Evolutionary conservation across 1,140 invertebrate species (phyloP).

Genomic region (Augochlora pura): DNA sequence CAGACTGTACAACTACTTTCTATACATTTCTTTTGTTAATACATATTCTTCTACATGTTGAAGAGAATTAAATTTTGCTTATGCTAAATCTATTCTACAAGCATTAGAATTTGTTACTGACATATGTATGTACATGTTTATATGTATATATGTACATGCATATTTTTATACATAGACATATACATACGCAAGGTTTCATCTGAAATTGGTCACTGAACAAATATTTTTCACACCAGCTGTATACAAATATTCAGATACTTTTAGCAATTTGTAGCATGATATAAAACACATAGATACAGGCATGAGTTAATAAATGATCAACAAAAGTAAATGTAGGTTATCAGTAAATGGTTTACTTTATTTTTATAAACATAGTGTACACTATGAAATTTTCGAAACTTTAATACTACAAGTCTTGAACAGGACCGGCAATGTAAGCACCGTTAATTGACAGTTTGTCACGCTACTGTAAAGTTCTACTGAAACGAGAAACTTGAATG

Average conservation of each 20-base stretch:
- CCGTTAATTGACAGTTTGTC: conserved; percentile 35
- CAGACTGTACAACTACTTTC: too few relatives aligned
- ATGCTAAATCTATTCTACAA: too few relatives aligned
- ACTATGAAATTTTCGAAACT: neutral
- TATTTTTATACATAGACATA: too few relatives aligned
- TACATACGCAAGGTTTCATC: too few relatives aligned
- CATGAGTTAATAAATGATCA: conserved; percentile 11
- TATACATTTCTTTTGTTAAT: too few relatives aligned
- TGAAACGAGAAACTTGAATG: neutral
- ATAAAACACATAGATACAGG: neutral
- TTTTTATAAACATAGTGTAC: conserved; percentile 9
- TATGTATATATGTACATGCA: too few relatives aligned
- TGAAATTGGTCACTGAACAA: too few relatives aligned
- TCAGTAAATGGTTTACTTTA: conserved; percentile 19
- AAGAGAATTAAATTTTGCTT: too few relatives aligned
- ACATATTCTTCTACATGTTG: too few relatives aligned
- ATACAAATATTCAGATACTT: neutral
- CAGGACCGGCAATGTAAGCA: neutral
- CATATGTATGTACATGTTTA: too few relatives aligned
- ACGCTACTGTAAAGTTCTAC: neutral
- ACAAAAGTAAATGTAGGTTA: conserved; percentile 36
- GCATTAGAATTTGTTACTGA: too few relatives aligned
- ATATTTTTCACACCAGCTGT: too few relatives aligned
- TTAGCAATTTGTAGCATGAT: neutral
- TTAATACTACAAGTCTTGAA: neutral